phyloP scores from a whole-genome alignment of 1,140 invertebrate species.

The Ctenoplectra terminalis region DNA sequence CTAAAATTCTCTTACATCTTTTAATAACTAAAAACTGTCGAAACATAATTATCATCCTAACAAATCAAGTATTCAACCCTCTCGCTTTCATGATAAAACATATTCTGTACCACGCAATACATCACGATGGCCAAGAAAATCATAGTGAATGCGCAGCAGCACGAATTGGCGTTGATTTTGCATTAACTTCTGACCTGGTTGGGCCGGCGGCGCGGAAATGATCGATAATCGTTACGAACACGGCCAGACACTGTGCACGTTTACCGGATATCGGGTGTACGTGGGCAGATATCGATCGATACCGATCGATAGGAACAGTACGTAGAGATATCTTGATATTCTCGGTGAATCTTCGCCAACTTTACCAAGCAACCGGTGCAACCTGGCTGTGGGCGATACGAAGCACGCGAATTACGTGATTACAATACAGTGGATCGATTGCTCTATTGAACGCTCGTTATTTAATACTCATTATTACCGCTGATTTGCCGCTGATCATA shows the following conservation, averaged over 20 bases:
- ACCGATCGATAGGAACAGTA: constrained; percentile 45
- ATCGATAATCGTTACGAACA: constrained; percentile 66
- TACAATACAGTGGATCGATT: constrained; percentile 40
- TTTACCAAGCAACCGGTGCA: constrained; percentile 28
- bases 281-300: constrained; percentile 56
- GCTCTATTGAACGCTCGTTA: constrained; percentile 51
- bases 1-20: too few relatives aligned
- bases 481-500: constrained; percentile 53
- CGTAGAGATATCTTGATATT: constrained; percentile 48
- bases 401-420: constrained; percentile 67
- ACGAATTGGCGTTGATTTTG: constrained; percentile 63
- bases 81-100: background rate
- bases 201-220: constrained; percentile 56
- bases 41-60: background rate
- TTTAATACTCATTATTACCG: constrained; percentile 60
- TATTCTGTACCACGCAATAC: background rate
- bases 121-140: constrained; percentile 12
- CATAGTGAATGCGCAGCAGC: constrained; percentile 1
- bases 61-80: background rate
- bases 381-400: constrained; percentile 50
- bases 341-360: constrained; percentile 53
- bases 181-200: constrained; percentile 57
- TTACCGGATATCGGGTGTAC: constrained; percentile 57
- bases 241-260: constrained; percentile 17
- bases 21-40: background rate